phyloP scores from a whole-genome alignment of 2,797 vertebrate species.

The Leptodactylus fallax region DNA sequence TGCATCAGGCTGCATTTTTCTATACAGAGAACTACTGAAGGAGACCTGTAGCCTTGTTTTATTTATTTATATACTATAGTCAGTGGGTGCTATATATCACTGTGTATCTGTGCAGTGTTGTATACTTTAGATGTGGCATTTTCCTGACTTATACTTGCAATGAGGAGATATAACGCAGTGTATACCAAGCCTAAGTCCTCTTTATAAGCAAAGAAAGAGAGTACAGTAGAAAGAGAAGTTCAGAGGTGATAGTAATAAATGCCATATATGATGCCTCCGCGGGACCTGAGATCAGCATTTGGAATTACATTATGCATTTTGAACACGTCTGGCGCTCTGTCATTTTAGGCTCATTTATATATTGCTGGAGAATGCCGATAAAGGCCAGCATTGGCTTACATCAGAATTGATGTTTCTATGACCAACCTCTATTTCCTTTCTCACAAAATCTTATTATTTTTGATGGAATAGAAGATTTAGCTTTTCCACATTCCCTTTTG shows the following conservation, averaged over 20 bases:
- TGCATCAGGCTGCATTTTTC: too few relatives aligned
- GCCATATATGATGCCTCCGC: neutral
- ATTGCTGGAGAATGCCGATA: neutral
- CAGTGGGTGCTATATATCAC: too few relatives aligned
- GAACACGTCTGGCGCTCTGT: neutral
- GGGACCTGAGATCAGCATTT: neutral
- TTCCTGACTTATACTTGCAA: too few relatives aligned
- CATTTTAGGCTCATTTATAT: neutral
- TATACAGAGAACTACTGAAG: too few relatives aligned
- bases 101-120: too few relatives aligned
- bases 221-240: neutral
- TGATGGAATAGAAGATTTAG: neutral
- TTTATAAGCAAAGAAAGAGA: too few relatives aligned
- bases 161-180: too few relatives aligned
- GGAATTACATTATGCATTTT: neutral
- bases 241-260: neutral
- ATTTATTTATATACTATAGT: too few relatives aligned
- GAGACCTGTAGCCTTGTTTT: too few relatives aligned
- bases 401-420: constrained; percentile 5
- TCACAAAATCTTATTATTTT: neutral
- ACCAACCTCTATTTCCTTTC: neutral
- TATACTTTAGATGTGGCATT: too few relatives aligned
- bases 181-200: too few relatives aligned
- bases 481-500: neutral
- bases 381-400: constrained; percentile 4